Evolutionary conservation across 2,888 invertebrate genomes (phyloP).

Genomic region (Acronicta psi): DNA sequence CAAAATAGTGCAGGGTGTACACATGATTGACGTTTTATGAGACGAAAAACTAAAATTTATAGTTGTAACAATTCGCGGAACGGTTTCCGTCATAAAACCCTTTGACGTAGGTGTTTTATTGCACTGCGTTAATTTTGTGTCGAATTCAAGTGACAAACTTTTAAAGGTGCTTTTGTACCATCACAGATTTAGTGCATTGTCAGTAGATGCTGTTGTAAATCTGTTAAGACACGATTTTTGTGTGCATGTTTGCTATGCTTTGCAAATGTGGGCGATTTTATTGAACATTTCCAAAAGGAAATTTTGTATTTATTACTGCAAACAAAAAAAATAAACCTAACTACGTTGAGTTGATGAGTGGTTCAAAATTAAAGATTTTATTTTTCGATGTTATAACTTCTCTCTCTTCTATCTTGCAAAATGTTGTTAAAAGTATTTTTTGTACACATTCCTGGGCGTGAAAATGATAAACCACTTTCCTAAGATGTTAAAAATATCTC

Average conservation of each 20-base stretch:
- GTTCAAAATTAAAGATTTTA: not conserved
- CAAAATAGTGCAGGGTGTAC: constrained; percentile 61
- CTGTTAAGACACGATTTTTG: not conserved
- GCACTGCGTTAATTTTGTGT: constrained; percentile 62
- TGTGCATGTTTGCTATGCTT: not conserved
- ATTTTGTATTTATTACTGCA: too few species aligned
- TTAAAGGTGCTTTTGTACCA: constrained; percentile 44
- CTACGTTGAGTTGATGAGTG: too few species aligned
- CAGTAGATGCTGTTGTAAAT: constrained; percentile 31
- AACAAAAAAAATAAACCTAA: too few species aligned
- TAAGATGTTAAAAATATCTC: constrained; percentile 24
- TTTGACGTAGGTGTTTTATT: constrained; percentile 68
- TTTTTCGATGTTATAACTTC: too few species aligned
- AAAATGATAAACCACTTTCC: constrained; percentile 23
- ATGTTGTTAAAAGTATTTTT: constrained; percentile 3
- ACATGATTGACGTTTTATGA: constrained; percentile 81
- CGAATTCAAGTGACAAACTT: constrained; percentile 58
- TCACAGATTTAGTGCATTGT: constrained; percentile 46
- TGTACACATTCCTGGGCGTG: constrained; percentile 15
- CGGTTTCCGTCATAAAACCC: constrained; percentile 74
- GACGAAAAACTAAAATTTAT: constrained; percentile 77
- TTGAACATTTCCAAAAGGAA: not conserved
- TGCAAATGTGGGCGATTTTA: not conserved
- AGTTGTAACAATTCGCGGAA: constrained; percentile 82
- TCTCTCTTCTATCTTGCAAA: too few species aligned